Percentiles rank a stretch among this genome's conserved stretches.
Evolutionary conservation across 2,113 vertebrate species (phyloP).

Genomic region (Apeltes quadracus): DNA sequence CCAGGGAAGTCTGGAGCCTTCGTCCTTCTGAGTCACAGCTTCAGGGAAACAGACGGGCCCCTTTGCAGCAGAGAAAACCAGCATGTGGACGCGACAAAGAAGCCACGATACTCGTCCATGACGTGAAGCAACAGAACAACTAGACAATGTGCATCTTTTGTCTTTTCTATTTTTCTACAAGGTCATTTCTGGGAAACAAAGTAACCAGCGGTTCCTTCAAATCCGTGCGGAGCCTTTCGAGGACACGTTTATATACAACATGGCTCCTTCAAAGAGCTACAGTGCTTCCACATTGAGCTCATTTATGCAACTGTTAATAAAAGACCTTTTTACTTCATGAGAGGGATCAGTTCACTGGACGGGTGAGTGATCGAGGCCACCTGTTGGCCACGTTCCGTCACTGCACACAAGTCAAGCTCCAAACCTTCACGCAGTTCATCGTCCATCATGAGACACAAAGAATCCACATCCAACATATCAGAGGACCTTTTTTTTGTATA

Average conservation of each 20-base stretch:
- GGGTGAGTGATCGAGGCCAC: no score
- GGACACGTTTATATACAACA: not conserved
- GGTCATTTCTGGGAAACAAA: conserved; percentile 1
- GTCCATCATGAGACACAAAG: not conserved
- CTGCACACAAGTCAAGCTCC: not conserved
- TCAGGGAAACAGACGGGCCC: no score
- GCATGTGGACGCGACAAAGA: no score
- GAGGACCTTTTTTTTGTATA: not conserved
- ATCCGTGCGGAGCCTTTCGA: not conserved
- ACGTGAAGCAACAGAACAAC: no score
- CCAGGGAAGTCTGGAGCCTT: no score
- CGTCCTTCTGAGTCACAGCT: no score
- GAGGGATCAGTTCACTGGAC: no score
- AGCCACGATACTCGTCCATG: no score
- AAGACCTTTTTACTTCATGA: no score
- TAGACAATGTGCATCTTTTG: not conserved
- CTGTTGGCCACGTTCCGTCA: conserved; percentile 40
- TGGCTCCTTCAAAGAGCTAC: not conserved
- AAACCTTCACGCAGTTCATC: not conserved
- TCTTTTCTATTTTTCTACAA: conserved; percentile 2
- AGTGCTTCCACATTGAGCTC: no score
- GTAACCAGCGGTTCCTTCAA: not conserved
- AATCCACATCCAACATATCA: not conserved
- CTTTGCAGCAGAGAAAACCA: no score
- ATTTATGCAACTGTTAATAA: no score